Evolutionary conservation across 2,797 vertebrate genomes (phyloP).

Genomic region (Geotrypetes seraphini): DNA sequence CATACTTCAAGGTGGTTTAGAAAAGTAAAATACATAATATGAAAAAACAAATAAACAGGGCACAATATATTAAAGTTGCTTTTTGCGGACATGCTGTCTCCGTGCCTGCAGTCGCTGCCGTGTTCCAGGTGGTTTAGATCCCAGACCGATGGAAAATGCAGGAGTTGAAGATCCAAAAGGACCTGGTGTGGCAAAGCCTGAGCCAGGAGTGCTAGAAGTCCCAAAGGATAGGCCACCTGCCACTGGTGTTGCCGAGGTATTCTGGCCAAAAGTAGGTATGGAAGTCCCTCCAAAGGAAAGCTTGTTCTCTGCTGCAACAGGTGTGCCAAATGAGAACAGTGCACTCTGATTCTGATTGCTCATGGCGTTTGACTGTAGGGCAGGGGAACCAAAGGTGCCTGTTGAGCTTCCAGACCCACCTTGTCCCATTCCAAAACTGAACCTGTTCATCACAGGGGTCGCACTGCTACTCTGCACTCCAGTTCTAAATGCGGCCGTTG

Average conservation of each 20-base stretch:
- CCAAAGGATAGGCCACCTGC: constrained; percentile 67
- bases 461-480: constrained; percentile 8
- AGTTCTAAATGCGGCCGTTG: constrained; percentile 30
- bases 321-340: constrained; percentile 62
- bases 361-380: constrained; percentile 41
- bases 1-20: too few species aligned
- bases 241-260: constrained; percentile 30
- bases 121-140: constrained; percentile 63
- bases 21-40: too few species aligned
- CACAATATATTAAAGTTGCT: constrained; percentile 72
- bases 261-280: constrained; percentile 73
- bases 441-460: constrained; percentile 39
- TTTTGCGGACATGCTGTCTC: constrained; percentile 84
- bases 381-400: constrained; percentile 57
- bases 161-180: constrained; percentile 61
- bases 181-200: constrained; percentile 47
- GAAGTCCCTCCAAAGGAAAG: constrained; percentile 71
- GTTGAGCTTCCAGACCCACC: constrained; percentile 26
- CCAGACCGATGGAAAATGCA: constrained; percentile 83
- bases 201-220: constrained; percentile 55
- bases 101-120: constrained; percentile 85
- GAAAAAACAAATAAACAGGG: too few species aligned
- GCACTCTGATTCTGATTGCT: constrained; percentile 37
- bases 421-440: constrained; percentile 60
- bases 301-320: constrained; percentile 56